Base-by-base conservation (phyloP, 2,113 vertebrate species). In the Pelecanoides urinatrix region DNA sequence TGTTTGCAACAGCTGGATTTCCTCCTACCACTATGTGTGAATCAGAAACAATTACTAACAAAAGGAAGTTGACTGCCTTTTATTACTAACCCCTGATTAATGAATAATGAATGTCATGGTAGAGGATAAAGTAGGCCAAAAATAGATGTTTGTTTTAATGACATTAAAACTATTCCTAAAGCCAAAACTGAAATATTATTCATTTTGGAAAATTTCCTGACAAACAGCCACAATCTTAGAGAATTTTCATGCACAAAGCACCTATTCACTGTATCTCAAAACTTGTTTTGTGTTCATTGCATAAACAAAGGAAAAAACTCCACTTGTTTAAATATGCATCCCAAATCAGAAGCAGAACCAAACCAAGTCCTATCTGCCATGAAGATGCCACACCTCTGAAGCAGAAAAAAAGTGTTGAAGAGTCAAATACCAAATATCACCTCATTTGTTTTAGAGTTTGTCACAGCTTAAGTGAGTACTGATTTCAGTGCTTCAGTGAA, bases 1-100 rank as follows among this genome's bases (percentile, higher is more conserved):
- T 87, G 61, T 91, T 93, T 96, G 92, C 89, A 96, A 88, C 62
- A 94, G 53, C 82, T 97, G 93, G 88, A 97, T 97, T 97, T 90
- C 72, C 75, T 97, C 53, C 78, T 94, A 67, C 75, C 59, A 26
- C 94, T 94, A 50, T 91, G 90, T 89, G 80, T 87, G 83, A 95
- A 95, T 81, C 94, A 94, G 53, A 90, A 84, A 95, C 66, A 58
- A 87, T 80, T 77, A 47, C 62, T 83, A 95, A 92, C 67, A 94
- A 82, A 53, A 93, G 68, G 61, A 80, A 86, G 62, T 74, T 71
- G 61, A 36, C 83, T 74, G 71, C 53, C 36, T 81, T 72, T 87
- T 91, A 55, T 81, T 95, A 70, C 62, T 92, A 89, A 82, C 29
- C 18, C 38, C 85, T 87, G 32, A 94, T 93, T 96, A 92, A 75